Base-by-base conservation (phyloP, 2,797 vertebrate genomes). In the Smutsia temminckii region DNA sequence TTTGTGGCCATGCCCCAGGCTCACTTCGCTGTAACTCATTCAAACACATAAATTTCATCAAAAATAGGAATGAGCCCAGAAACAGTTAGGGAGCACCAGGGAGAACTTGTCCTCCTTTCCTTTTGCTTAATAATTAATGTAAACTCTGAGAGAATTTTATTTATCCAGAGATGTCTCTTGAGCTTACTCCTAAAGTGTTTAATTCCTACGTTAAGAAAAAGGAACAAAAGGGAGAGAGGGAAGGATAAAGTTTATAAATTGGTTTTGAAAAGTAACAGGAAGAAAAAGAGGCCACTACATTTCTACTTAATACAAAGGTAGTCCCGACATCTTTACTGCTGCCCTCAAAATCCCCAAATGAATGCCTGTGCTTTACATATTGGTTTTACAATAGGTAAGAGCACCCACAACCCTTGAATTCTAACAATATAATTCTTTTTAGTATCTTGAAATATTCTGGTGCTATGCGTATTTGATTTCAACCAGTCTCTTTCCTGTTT, bases 81-180 rank as follows among this genome's bases (percentile, higher is more conserved):
- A 53, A 61, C 5, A 46, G 42, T 55, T 53, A 69, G 53, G 55
- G 66, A 53, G 46, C 21, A 53, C 49, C 23, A 66, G 49, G 40
- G 14, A 88, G 25, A 51, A 34, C 0, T 3, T 3, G 7, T 2
- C 4, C 3, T 1, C 29, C 25, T 57, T 83, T 59, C 37, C 51
- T 93, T 94, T 87, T 53, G n/a, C 9, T 77, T 18, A 92, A 49
- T 37, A 95, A 61, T 81, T 84, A 93, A 91, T 5, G 37, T 18
- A 71, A 79, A 53, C 59, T 23, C 79, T 91, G 49, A 79, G 55
- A 91, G 78, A 84, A 55, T 12, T 63, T 86, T 63, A 29, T 66
- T 89, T 94, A 7, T 59, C 49, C 12, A 20, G 27, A 88, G 51
- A 14, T 71, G 21, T 64, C 49, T 74, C 57, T 68, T 59, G 21